phyloP scores from a whole-genome alignment of 2,113 vertebrate genomes.

The Paraplagusia blochii region DNA sequence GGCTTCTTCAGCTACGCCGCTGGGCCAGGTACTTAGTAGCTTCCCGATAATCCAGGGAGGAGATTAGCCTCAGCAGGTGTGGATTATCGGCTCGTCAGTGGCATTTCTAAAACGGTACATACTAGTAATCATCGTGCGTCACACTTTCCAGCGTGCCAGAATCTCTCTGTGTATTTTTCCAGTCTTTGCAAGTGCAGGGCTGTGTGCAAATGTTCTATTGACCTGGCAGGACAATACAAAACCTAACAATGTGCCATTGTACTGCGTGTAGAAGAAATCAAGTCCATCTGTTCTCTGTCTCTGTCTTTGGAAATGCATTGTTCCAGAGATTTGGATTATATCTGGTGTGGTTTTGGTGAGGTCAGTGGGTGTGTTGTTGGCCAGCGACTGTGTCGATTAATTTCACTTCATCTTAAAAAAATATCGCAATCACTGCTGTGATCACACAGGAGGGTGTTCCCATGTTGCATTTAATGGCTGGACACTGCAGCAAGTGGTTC shows the following conservation, averaged over 20 bases:
- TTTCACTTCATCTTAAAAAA: slow-evolving; percentile 13
- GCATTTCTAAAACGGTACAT: slow-evolving; percentile 49
- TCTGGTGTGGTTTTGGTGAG: slow-evolving; percentile 42
- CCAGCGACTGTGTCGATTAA: slow-evolving; percentile 23
- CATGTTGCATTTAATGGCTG: slow-evolving; percentile 1
- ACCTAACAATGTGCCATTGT: slow-evolving; percentile 18
- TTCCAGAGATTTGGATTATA: slow-evolving; percentile 38
- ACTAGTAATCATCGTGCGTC: slow-evolving; percentile 44
- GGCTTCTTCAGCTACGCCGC: slow-evolving; percentile 1
- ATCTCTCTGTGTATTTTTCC: slow-evolving; percentile 23
- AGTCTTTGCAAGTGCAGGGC: slow-evolving; percentile 5
- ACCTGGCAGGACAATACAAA: slow-evolving; percentile 10
- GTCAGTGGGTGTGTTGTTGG: slow-evolving; percentile 29
- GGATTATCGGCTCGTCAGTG: slow-evolving; percentile 42
- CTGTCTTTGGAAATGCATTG: slow-evolving; percentile 7
- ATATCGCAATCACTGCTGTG: slow-evolving; percentile 1
- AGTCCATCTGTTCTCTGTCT: slow-evolving; percentile 28
- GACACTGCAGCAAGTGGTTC: slow-evolving; percentile 6
- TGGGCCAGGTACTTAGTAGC: slow-evolving; percentile 25
- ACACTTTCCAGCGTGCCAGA: slow-evolving; percentile 15
- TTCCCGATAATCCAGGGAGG: slow-evolving; percentile 45
- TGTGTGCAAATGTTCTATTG: slow-evolving; percentile 23
- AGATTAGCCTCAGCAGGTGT: slow-evolving; percentile 51
- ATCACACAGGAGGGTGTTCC: slow-evolving; percentile 13
- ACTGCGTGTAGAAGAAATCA: slow-evolving; percentile 10